Evolutionary conservation across 2,888 invertebrate species (phyloP), one percentile per base, ranked within the genome.

Genomic region (Protophormia terraenovae): DNA sequence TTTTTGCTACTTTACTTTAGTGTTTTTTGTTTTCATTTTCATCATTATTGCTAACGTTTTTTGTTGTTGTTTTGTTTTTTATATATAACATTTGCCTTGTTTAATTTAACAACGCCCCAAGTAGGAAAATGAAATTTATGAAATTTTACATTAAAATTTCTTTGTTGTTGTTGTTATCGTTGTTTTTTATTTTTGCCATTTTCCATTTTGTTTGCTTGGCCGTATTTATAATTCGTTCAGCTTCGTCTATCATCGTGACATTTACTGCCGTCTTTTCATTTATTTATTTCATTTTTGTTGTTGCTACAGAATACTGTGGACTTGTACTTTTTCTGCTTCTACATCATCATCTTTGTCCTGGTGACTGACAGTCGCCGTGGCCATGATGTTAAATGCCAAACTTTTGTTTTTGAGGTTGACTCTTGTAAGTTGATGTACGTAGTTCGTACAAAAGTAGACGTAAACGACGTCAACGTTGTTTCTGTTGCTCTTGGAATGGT

Each of bases 381-480:
- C 86, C 86, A 86, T 83, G 80, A 86, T 86, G 83, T 67, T 73
- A 83, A 83, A 86, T 80, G 83, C 81, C 85, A 83, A 86, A 83
- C 66, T 84, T n/a, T 75, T 76, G 35, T 75, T 38, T 78, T 75
- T 85, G 73, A 78, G 71, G 82, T 69, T 71, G 82, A 75, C 75
- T 78, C 58, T 71, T 84, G 62, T 41, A 24, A 47, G 32, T 83
- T 83, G 67, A 78, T 72, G 60, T 66, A 72, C 64, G 41, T 29
- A 60, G 22, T 38, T 12, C 50, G 22, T 22, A 22, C 2, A 3
- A 32, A 60, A 2, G 45, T 41, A 41, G 76, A 29, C 29, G 35
- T 47, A 77, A 38, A 32, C 24, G 62, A 64, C 22, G 47, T 32
- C 14, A 72, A 66, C 14, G 19, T 60, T 72, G 55, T 38, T 45